A percentile compares a stretch with the other conserved stretches of the same genome.
These are phyloP conservation scores for Sericinus montela DNA, from an alignment of 2,888 invertebrate genomes.

Conservation along the genomic window DNA sequence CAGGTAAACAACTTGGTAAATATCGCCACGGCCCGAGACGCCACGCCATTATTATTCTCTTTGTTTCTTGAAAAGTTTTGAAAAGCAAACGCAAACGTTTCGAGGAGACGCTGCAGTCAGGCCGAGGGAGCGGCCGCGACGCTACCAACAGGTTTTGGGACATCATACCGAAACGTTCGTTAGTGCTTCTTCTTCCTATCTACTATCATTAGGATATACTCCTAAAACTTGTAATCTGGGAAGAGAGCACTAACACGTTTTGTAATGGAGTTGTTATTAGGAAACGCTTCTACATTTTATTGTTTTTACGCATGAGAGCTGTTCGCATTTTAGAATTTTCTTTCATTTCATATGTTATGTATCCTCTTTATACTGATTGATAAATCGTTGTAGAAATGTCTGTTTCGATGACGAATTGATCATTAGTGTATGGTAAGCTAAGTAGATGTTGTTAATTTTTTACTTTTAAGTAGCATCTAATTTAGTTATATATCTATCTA, in stretches of 20 bases:
- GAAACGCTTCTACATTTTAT: conserved; percentile 55
- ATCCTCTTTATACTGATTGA: conserved; percentile 16
- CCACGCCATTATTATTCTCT: conserved; percentile 76
- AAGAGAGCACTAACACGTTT: conserved; percentile 45
- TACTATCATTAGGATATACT: conserved; percentile 9
- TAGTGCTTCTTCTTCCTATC: conserved; percentile 36
- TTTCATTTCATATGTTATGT: conserved; percentile 28
- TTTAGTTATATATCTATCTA: too few relatives aligned
- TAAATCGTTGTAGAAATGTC: conserved; percentile 31
- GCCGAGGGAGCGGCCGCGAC: conserved; percentile 76
- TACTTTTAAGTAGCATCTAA: conserved; percentile 51
- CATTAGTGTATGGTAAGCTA: conserved; percentile 54
- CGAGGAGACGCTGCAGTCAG: conserved; percentile 78
- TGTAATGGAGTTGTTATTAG: conserved; percentile 36
- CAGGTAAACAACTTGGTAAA: conserved; percentile 98
- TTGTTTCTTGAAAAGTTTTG: conserved; percentile 65
- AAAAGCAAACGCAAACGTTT: conserved; percentile 64
- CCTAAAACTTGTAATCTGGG: conserved; percentile 30
- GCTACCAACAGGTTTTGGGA: conserved; percentile 73
- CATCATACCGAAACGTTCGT: conserved; percentile 50
- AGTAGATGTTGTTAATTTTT: conserved; percentile 42
- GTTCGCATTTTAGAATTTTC: conserved; percentile 19
- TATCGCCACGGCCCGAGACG: conserved; percentile 83
- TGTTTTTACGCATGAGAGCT: conserved; percentile 31
- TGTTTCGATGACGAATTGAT: conserved; percentile 33